phyloP scores from a whole-genome alignment of 2,797 vertebrate genomes.

The Acridotheres tristis region DNA sequence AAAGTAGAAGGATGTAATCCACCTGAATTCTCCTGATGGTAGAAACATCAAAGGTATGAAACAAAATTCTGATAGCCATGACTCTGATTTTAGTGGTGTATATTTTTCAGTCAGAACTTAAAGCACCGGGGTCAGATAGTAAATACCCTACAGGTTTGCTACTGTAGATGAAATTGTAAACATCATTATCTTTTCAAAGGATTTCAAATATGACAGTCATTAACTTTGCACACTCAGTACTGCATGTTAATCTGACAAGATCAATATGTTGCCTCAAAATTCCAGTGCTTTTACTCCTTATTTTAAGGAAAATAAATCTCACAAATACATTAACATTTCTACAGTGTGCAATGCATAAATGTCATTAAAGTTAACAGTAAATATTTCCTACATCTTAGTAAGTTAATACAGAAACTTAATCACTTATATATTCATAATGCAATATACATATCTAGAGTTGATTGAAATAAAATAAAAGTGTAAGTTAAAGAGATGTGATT shows the following conservation, averaged over 20 bases:
- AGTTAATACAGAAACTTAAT: not conserved
- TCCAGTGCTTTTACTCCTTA: not conserved
- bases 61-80: not conserved
- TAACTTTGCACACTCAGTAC: not conserved
- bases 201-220: constrained; percentile 34
- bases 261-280: not conserved
- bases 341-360: not conserved
- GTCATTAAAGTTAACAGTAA: not conserved
- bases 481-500: not conserved
- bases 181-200: constrained; percentile 38
- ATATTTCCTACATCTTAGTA: not conserved
- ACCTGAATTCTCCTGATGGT: not conserved
- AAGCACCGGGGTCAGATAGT: not conserved
- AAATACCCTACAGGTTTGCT: not conserved
- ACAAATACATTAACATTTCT: not conserved
- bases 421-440: not conserved
- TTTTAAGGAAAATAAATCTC: not conserved
- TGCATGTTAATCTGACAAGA: constrained; percentile 8
- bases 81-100: not conserved
- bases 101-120: not conserved
- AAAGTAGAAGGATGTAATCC: not conserved
- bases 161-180: not conserved
- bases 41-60: not conserved
- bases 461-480: not conserved
- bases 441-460: not conserved